A percentile compares a stretch with the other conserved stretches of the same genome.
These are phyloP conservation scores for Samia ricini DNA, from an alignment of 1,140 invertebrate genomes.

Conservation along the genomic window DNA sequence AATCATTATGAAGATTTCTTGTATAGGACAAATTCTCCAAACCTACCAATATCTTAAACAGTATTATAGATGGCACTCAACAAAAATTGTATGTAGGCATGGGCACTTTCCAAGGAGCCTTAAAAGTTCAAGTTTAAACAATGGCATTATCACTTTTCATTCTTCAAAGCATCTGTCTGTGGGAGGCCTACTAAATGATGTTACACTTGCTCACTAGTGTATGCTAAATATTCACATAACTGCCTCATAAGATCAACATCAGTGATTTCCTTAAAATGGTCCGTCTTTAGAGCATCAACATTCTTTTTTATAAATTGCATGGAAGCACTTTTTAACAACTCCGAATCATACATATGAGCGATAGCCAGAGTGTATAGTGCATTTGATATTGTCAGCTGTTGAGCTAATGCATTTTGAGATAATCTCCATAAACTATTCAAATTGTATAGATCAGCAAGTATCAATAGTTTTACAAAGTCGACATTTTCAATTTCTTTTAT, in stretches of 20 bases:
- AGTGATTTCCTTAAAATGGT: conserved; percentile 52
- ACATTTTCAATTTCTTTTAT: conserved; percentile 46
- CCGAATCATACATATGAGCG: conserved; percentile 57
- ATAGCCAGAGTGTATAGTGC: conserved; percentile 51
- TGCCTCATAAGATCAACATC: conserved; percentile 51
- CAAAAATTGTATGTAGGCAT: too few species aligned
- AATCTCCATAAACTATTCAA: conserved; percentile 48
- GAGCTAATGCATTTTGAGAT: conserved; percentile 42
- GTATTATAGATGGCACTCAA: too few species aligned
- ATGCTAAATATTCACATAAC: background rate
- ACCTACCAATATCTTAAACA: too few species aligned
- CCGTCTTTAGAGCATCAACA: conserved; percentile 32
- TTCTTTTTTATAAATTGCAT: conserved; percentile 62
- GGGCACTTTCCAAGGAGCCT: too few species aligned
- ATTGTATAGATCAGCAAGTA: conserved; percentile 57
- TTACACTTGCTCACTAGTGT: too few species aligned
- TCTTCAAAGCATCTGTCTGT: too few species aligned
- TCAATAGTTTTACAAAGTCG: conserved; percentile 52
- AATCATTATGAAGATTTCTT: too few species aligned
- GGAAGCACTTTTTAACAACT: conserved; percentile 42
- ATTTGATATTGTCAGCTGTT: conserved; percentile 47
- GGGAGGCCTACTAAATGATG: too few species aligned
- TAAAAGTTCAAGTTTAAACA: too few species aligned
- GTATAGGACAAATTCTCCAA: too few species aligned
- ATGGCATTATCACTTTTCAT: too few species aligned